These are phyloP conservation scores for Amorpha juglandis DNA, from an alignment of 2,888 invertebrate species.

Conservation along the genomic window DNA sequence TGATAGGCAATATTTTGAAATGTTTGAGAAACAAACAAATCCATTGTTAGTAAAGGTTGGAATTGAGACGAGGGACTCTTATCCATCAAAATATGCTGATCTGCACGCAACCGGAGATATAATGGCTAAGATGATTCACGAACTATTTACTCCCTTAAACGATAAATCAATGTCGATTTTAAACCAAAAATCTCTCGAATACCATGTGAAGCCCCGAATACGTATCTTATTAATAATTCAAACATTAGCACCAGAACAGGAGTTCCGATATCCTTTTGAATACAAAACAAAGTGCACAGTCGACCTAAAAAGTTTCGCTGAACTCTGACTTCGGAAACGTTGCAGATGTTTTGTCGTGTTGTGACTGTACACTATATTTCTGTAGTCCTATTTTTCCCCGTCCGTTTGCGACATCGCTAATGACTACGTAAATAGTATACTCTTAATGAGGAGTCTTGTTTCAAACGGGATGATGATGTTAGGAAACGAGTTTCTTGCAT, in stretches of 20 bases:
- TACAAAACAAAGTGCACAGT: not conserved
- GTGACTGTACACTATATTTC: slow-evolving; percentile 28
- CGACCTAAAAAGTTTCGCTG: not conserved
- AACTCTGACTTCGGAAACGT: not conserved
- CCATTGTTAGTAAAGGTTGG: not conserved
- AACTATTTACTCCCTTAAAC: not conserved
- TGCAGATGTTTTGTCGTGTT: slow-evolving; percentile 1
- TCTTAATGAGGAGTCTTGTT: slow-evolving; percentile 42
- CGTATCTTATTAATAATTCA: not conserved
- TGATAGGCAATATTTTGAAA: not conserved
- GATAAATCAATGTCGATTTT: not conserved
- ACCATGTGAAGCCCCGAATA: not conserved
- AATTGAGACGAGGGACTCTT: not conserved
- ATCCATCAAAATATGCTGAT: not conserved
- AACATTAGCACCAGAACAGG: too few relatives aligned
- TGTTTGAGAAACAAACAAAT: not conserved
- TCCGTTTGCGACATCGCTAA: slow-evolving; percentile 49
- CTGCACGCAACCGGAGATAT: not conserved
- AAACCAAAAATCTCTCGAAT: too few relatives aligned
- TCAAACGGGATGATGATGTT: slow-evolving; percentile 25
- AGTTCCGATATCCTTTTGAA: not conserved
- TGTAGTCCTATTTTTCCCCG: slow-evolving; percentile 41
- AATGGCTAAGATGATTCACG: not conserved
- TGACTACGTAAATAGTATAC: slow-evolving; percentile 60
- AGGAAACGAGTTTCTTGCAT: slow-evolving; percentile 11